These are phyloP conservation scores for Dromiciops gliroides DNA, from an alignment of 2,113 vertebrate species.

Conservation along the genomic window DNA sequence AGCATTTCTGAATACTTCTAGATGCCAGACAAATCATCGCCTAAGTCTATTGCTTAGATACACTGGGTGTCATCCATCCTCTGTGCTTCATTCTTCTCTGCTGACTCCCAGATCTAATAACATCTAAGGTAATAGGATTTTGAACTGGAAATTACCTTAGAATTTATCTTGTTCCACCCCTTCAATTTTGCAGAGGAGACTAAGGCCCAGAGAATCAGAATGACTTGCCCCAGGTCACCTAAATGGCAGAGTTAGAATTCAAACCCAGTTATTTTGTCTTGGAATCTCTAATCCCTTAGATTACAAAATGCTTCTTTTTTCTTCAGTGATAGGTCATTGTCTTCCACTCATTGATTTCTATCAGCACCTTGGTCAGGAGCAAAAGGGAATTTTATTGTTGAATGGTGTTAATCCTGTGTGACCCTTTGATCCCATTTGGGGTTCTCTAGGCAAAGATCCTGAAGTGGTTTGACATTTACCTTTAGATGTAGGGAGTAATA, in stretches of 20 bases:
- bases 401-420: not conserved
- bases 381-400: not conserved
- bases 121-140: not conserved
- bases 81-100: slow-evolving; percentile 55
- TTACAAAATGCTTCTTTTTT: not conserved
- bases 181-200: not conserved
- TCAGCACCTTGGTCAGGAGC: not conserved
- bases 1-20: not conserved
- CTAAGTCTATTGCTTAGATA: slow-evolving; percentile 64
- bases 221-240: not conserved
- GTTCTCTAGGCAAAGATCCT: not conserved
- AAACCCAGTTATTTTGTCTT: not conserved
- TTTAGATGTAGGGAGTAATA: not conserved
- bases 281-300: not conserved
- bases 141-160: not conserved
- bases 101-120: slow-evolving; percentile 61
- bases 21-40: slow-evolving; percentile 29
- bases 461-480: not conserved
- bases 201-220: not conserved
- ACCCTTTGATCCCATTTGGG: not conserved
- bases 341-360: not conserved
- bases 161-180: not conserved
- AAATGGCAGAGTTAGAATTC: not conserved
- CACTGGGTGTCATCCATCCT: slow-evolving; percentile 27
- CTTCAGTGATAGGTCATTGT: not conserved